Percentiles rank a stretch among this genome's conserved stretches.
phyloP scores from a whole-genome alignment of 2,113 vertebrate species.

The Todiramphus chloris region DNA sequence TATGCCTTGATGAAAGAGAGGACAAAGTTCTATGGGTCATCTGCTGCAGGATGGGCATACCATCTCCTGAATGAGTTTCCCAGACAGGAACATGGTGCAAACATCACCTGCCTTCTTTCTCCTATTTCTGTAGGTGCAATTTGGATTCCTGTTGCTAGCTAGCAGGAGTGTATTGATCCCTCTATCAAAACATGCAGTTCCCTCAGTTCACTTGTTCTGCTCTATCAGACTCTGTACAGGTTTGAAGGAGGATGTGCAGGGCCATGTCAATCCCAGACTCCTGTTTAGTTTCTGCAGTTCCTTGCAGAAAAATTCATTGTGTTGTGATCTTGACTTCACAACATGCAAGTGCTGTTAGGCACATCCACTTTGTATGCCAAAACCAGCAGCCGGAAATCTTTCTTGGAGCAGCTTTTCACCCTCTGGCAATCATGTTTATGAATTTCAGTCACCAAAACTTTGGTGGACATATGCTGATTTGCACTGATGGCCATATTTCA shows the following conservation, averaged over 20 bases:
- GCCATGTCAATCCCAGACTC: too few relatives aligned
- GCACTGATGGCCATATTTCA: not conserved
- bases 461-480: not conserved
- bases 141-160: not conserved
- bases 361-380: fast-evolving
- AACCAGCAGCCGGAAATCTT: not conserved
- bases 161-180: not conserved
- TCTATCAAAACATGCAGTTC: not conserved
- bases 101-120: not conserved
- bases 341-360: not conserved
- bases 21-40: fast-evolving
- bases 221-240: not conserved
- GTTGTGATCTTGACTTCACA: not conserved
- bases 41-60: not conserved
- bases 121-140: not conserved
- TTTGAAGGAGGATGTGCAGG: not conserved
- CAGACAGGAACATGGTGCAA: fast-evolving
- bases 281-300: not conserved
- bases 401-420: not conserved
- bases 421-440: not conserved
- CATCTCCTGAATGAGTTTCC: not conserved
- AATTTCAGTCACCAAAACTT: not conserved
- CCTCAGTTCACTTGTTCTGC: not conserved
- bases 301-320: not conserved
- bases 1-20: not conserved